Conservation (phyloP, 2,888 invertebrate species). For the Adineta ricciae region DNA sequence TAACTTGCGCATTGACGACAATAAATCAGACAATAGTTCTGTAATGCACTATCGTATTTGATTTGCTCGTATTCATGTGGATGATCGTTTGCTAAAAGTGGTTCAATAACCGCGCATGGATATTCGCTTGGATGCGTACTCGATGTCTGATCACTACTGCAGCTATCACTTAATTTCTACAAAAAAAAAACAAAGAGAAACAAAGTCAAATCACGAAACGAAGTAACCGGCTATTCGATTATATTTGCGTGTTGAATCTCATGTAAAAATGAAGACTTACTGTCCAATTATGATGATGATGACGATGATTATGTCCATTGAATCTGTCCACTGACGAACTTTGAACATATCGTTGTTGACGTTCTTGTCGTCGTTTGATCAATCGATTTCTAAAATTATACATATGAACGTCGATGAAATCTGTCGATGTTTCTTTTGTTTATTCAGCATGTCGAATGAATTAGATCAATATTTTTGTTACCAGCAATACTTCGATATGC, state of each 20-base stretch:
- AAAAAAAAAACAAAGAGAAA: not conserved
- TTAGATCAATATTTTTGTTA: not conserved
- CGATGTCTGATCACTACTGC: not conserved
- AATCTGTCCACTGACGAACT: not conserved
- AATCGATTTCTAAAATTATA: not conserved
- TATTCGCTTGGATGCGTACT: not conserved
- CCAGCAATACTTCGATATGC: not conserved
- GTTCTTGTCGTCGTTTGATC: not conserved
- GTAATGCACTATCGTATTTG: not conserved
- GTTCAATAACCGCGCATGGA: not conserved
- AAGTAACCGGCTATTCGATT: not conserved
- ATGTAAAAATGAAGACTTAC: not conserved
- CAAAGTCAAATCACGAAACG: not conserved
- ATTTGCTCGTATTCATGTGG: not conserved
- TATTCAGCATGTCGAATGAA: not conserved
- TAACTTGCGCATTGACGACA: not conserved
- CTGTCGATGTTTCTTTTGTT: not conserved
- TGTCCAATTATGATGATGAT: not conserved
- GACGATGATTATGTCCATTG: not conserved
- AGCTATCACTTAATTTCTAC: not conserved
- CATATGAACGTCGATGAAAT: no score
- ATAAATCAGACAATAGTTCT: not conserved
- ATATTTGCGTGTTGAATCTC: not conserved
- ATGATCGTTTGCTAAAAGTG: not conserved
- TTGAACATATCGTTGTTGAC: not conserved